Percentiles rank a stretch among this genome's conserved stretches.
These are phyloP conservation scores for Elgonia sp. DNA, from an alignment of 2,888 invertebrate species.

Conservation along the genomic window DNA sequence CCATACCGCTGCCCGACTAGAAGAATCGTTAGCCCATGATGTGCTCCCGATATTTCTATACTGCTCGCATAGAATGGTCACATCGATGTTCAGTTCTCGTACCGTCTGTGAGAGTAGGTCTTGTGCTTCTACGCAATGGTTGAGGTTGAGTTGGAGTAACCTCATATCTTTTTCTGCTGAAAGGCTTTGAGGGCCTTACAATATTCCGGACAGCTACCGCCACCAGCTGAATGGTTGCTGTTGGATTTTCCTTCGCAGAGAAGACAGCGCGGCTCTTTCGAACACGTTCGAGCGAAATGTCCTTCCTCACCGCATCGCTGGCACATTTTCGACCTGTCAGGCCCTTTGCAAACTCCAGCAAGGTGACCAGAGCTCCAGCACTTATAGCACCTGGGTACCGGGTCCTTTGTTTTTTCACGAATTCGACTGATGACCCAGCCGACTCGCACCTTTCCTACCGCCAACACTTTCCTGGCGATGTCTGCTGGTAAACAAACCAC, in stretches of 20 bases:
- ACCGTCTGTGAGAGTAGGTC: constrained; percentile 70
- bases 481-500: no score
- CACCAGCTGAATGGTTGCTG: no score
- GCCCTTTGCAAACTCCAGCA: neutral
- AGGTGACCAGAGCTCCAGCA: neutral
- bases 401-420: neutral
- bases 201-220: no score
- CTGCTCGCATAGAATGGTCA: constrained; percentile 65
- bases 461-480: no score
- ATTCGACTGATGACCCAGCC: constrained; percentile 22
- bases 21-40: neutral
- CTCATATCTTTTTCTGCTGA: neutral
- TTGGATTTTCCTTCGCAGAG: no score
- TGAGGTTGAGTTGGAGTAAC: constrained; percentile 6
- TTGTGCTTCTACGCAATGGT: constrained; percentile 56
- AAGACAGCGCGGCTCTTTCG: no score
- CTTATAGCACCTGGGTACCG: neutral
- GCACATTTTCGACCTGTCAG: neutral
- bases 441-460: no score
- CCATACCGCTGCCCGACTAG: neutral
- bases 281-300: neutral
- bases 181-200: no score
- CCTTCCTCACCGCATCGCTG: neutral
- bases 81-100: constrained; percentile 53
- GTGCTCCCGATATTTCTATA: constrained; percentile 49